A percentile compares a stretch with the other conserved stretches of the same genome.
These are phyloP conservation scores for Meliscaeva auricollis DNA, from an alignment of 2,888 invertebrate genomes.

Conservation along the genomic window DNA sequence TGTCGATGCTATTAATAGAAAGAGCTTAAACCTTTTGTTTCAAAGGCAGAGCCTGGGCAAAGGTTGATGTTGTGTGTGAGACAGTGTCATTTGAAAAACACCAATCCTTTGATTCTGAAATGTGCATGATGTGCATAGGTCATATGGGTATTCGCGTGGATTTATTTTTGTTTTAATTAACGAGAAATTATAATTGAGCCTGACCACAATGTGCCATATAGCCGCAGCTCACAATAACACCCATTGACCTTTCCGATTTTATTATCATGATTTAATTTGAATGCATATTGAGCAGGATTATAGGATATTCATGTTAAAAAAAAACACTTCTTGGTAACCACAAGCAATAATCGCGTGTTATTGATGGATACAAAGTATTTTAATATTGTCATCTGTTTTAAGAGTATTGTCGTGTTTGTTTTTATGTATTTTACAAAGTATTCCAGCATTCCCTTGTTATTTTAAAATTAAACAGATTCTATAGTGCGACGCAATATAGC, in stretches of 20 bases:
- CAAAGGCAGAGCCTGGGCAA: conserved; percentile 7
- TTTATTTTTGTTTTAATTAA: conserved; percentile 8
- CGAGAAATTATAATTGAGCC: conserved; percentile 3
- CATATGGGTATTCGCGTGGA: background rate
- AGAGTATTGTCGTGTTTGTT: background rate
- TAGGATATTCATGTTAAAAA: background rate
- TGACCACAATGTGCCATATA: background rate
- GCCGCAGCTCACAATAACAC: background rate
- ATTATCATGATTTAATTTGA: background rate
- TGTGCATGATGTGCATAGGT: conserved; percentile 3
- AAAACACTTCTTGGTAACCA: background rate
- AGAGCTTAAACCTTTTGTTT: background rate
- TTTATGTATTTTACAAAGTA: too few relatives aligned
- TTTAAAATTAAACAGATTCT: too few relatives aligned
- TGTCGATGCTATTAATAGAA: conserved; percentile 22
- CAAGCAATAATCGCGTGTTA: background rate
- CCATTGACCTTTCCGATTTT: background rate
- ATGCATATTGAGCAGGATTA: background rate
- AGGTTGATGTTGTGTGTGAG: background rate
- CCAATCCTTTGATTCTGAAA: background rate
- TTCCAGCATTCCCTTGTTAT: too few relatives aligned
- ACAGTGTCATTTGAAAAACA: background rate
- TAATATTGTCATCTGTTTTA: background rate
- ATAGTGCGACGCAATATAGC: too few relatives aligned
- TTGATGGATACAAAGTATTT: background rate